Conservation (phyloP, 2,113 vertebrate species). For the Jaculus jaculus region DNA sequence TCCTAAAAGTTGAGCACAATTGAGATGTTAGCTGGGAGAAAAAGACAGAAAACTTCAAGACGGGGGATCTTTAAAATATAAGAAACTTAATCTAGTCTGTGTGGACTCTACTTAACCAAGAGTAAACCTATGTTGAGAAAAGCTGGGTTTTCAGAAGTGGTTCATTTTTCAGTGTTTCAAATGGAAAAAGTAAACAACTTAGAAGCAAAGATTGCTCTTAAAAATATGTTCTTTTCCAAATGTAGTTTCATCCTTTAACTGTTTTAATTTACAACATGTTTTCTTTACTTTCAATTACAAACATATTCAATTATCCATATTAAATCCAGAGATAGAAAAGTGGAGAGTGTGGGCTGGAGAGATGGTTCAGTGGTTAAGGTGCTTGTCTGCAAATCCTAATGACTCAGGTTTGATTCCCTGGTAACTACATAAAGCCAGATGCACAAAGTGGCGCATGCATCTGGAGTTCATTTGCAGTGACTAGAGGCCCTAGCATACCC, state of each 20-base stretch:
- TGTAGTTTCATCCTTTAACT: background rate
- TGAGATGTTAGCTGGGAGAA: slow-evolving; percentile 42
- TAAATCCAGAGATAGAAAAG: background rate
- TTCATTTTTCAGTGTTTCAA: background rate
- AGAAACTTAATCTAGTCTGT: background rate
- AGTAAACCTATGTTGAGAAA: background rate
- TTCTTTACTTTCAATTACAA: slow-evolving; percentile 40
- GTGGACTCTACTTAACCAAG: background rate
- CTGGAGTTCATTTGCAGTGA: too few relatives aligned
- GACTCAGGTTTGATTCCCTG: too few relatives aligned
- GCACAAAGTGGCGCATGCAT: too few relatives aligned
- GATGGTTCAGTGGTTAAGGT: too few relatives aligned
- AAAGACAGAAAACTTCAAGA: background rate
- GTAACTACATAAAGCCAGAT: too few relatives aligned
- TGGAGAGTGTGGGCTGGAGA: background rate
- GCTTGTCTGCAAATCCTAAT: too few relatives aligned
- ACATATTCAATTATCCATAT: background rate
- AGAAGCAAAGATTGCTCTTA: background rate
- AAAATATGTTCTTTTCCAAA: background rate
- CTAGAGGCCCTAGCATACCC: too few relatives aligned
- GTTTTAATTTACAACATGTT: background rate
- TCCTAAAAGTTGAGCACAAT: slow-evolving; percentile 39
- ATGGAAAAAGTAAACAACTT: background rate
- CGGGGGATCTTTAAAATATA: background rate
- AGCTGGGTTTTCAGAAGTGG: slow-evolving; percentile 16